phyloP scores from a whole-genome alignment of 2,797 vertebrate species.

The Streptopelia turtur region DNA sequence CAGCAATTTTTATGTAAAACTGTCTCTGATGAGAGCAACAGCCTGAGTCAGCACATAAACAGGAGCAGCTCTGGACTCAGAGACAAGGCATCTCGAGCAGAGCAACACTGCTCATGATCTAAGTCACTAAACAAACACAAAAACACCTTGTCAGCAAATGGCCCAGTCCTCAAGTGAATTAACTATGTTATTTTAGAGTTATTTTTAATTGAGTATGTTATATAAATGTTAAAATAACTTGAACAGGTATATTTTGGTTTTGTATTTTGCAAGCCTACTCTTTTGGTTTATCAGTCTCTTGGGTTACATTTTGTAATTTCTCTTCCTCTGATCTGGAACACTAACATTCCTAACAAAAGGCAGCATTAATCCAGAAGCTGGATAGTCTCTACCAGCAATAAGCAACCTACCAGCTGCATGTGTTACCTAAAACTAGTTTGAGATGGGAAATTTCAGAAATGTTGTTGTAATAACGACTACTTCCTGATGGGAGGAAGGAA shows the following conservation, averaged over 20 bases:
- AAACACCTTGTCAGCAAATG: background rate
- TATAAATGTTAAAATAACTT: background rate
- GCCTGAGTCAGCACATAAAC: background rate
- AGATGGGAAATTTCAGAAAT: background rate
- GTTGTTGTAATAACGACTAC: background rate
- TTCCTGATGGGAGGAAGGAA: background rate
- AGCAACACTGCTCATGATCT: background rate
- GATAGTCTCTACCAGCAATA: background rate
- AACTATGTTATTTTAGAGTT: background rate
- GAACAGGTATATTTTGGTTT: background rate
- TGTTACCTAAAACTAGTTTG: background rate
- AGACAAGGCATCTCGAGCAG: background rate
- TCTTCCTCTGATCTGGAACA: background rate
- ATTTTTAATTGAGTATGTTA: background rate
- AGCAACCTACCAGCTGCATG: background rate
- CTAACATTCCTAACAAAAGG: background rate
- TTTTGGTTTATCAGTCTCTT: background rate
- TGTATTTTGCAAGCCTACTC: background rate
- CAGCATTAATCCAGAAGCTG: background rate
- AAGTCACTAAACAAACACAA: background rate
- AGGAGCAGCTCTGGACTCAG: background rate
- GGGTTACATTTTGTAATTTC: background rate
- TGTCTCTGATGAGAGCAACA: background rate
- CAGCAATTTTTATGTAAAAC: conserved; percentile 9
- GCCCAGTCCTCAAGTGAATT: background rate